These are phyloP conservation scores for Nomada flava DNA, from an alignment of 2,888 invertebrate genomes.

Conservation along the genomic window DNA sequence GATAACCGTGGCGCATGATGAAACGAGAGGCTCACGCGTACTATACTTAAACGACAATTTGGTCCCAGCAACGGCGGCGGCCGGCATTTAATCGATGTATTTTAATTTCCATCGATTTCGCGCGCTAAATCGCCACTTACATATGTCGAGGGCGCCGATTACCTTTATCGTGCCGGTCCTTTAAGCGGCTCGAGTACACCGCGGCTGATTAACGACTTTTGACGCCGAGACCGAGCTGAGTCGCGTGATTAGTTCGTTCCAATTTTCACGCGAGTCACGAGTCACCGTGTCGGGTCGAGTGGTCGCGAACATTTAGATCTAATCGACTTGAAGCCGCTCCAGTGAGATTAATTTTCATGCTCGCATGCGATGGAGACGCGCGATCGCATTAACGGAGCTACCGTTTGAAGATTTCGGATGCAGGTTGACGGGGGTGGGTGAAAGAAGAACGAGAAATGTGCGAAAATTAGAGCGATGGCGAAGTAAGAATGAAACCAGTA, in stretches of 20 bases:
- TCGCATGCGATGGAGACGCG: neutral
- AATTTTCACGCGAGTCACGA: conserved; percentile 56
- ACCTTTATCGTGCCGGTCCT: conserved; percentile 65
- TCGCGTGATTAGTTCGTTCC: conserved; percentile 57
- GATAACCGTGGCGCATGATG: conserved; percentile 56
- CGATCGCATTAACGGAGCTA: conserved; percentile 14
- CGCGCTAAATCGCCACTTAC: conserved; percentile 68
- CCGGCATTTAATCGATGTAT: conserved; percentile 64
- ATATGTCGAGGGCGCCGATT: conserved; percentile 65
- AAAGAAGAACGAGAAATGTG: neutral
- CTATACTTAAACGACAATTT: conserved; percentile 70
- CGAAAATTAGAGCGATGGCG: neutral
- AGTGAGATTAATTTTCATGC: conserved; percentile 39
- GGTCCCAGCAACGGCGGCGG: conserved; percentile 6
- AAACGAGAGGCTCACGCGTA: conserved; percentile 48
- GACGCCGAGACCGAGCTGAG: conserved; percentile 40
- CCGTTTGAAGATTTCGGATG: conserved; percentile 4
- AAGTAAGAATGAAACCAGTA: neutral
- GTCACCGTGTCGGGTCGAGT: conserved; percentile 7
- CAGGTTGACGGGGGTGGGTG: neutral
- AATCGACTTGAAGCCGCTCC: conserved; percentile 7
- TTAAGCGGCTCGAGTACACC: conserved; percentile 55
- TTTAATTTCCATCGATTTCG: conserved; percentile 69
- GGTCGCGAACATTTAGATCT: conserved; percentile 32
- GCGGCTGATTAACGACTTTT: conserved; percentile 65